Base-by-base conservation (phyloP, 2,113 vertebrate genomes). In the Pollimyrus isidori region DNA sequence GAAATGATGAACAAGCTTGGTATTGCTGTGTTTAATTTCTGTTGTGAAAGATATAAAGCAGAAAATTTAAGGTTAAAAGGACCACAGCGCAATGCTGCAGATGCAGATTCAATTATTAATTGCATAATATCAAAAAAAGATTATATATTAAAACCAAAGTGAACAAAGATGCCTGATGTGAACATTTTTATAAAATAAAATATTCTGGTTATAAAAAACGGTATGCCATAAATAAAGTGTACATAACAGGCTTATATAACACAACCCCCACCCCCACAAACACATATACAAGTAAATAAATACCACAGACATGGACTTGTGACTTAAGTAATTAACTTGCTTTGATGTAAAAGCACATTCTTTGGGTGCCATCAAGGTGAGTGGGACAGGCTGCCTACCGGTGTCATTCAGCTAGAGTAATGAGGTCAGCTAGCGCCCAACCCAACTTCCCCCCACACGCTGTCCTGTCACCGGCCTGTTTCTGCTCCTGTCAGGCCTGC, bases 321-420 rank as follows among this genome's bases (percentile, higher is more conserved):
- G 96, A 96, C 96, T 96, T 95, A 96, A 95, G 96, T 96, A 97
- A 97, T 97, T 96, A 97, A 97, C 97, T 96, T 97, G 95, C 95
- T 96, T 96, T 97, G 96, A 96, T 95, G 96, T 95, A 93, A 88
- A 95, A 94, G 95, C 95, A 96, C 95, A 96, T 97, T 96, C 95
- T 94, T 96, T 96, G 96, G 95, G 95, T 95, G 95, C 95, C 97
- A 96, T 97, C 96, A 96, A 96, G 96, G 95, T 94, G 96, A 95
- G 95, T 96, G 95, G 96, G 94, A 96, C 94, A 95, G 96, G 95
- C 96, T 35, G 96, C 95, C 95, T 96, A 97, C 96, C 96, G 96
- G 96, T 97, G 96, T 96, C 97, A 97, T 97, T 97, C 97, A 97
- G 97, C 96, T 95, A 95, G 95, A 96, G 96, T 97, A 97, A 97